Evolutionary conservation across 2,113 vertebrate genomes (phyloP).

Genomic region (Passer montanus): DNA sequence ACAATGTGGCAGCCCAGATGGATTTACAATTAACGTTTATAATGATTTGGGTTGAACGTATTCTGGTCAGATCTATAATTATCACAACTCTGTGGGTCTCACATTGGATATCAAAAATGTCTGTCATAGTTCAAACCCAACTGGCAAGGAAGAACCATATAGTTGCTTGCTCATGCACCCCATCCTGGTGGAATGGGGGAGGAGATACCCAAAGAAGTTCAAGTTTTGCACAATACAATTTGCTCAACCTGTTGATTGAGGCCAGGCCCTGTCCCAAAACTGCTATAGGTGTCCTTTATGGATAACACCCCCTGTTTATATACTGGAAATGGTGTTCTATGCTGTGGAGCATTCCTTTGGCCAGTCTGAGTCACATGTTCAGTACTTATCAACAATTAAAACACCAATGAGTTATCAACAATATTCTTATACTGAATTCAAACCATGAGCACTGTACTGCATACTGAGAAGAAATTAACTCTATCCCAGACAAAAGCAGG

Average conservation of each 20-base stretch:
- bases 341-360: neutral
- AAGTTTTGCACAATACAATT: no score
- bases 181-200: neutral
- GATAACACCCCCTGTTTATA: neutral
- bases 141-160: neutral
- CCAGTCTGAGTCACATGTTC: neutral
- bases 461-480: neutral
- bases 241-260: neutral
- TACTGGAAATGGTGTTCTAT: fast-evolving
- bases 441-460: neutral
- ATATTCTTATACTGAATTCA: neutral
- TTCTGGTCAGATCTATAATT: neutral
- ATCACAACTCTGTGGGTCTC: neutral
- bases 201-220: neutral
- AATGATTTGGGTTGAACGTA: neutral
- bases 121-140: neutral
- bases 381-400: neutral
- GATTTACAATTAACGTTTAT: neutral
- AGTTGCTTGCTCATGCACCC: fast-evolving
- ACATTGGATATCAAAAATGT: neutral
- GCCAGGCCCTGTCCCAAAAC: neutral
- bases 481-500: neutral
- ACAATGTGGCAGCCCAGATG: neutral
- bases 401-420: neutral
- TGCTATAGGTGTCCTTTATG: fast-evolving